Evolutionary conservation across 2,797 vertebrate species (phyloP), one percentile per base, ranked within the genome.

Genomic region (Gymnodraco acuticeps): DNA sequence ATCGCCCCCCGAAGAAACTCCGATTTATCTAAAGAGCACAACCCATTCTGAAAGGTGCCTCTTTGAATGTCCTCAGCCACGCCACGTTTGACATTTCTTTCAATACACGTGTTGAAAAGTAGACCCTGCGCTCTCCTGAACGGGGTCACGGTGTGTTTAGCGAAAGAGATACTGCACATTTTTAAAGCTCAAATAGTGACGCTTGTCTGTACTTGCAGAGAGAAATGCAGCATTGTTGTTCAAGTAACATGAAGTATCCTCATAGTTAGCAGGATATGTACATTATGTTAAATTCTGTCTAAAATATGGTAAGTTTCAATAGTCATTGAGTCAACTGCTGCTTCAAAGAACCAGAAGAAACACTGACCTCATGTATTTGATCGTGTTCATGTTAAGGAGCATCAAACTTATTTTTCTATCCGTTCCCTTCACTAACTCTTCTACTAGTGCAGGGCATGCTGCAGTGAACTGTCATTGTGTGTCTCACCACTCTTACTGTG

Each of bases 21-120:
- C 73, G 72, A 27, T 64, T 64, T 60, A 50, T 19, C 56, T 62
- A 11, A 69, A 75, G 56, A 64, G 48, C 51, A 69, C 64, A 54
- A 63, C 47, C 53, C 27, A 8, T 55, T 38, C 43, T 77, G 68
- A 77, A 81, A 82, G 69, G 67, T 85, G 79, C 69, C 63, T 85
- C 62, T 68, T 60, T 64, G 46, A 68, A 70, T 13, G 52, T 73
- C 51, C 51, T 53, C 50, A 33, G 45, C 43, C 54, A 48, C 59
- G 16, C 10, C 43, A 15, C 62, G 10, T 47, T 56, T 68, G 51
- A 64, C 46, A 33, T 77, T 78, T 72, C 17, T 9, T 58, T 75
- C 13, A 31, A 42, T 6, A 10, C 58, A 1, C 0, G 0, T 38
- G 56, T 62, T 62, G 33, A 65, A 38, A 73, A 80, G 68, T 55